Percentiles rank a stretch among this genome's conserved stretches.
phyloP scores from a whole-genome alignment of 2,888 invertebrate genomes.

The Atherix ibis region DNA sequence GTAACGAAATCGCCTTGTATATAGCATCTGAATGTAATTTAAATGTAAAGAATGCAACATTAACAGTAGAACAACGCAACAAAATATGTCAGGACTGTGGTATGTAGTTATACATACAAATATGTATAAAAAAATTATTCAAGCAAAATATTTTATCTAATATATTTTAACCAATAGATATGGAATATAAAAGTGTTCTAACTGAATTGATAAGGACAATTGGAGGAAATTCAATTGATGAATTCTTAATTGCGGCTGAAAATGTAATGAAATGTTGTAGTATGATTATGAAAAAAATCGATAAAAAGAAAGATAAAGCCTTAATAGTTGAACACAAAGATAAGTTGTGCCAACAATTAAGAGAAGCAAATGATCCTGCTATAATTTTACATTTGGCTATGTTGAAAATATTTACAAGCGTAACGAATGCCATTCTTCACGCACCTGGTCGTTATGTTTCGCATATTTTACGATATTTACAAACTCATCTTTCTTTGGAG shows the following conservation, averaged over 20 bases:
- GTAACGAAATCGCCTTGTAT: slow-evolving; percentile 62
- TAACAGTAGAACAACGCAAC: slow-evolving; percentile 48
- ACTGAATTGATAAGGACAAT: slow-evolving; percentile 51
- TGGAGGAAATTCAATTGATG: slow-evolving; percentile 53
- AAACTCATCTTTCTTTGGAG: slow-evolving; percentile 48
- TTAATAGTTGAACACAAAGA: slow-evolving; percentile 66
- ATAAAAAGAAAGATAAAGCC: slow-evolving; percentile 74
- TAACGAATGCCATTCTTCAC: slow-evolving; percentile 70
- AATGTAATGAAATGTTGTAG: slow-evolving; percentile 51
- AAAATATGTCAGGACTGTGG: slow-evolving; percentile 50
- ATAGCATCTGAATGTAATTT: slow-evolving; percentile 58
- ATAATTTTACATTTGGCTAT: slow-evolving; percentile 60
- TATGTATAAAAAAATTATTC: not conserved
- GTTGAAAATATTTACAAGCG: slow-evolving; percentile 62
- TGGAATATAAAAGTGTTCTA: slow-evolving; percentile 51
- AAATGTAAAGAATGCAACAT: slow-evolving; percentile 37
- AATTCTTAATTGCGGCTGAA: slow-evolving; percentile 63
- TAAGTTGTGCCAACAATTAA: slow-evolving; percentile 62
- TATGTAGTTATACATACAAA: slow-evolving; percentile 10
- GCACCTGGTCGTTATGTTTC: slow-evolving; percentile 90
- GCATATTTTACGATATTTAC: slow-evolving; percentile 55
- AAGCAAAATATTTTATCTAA: not conserved
- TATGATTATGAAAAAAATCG: slow-evolving; percentile 72
- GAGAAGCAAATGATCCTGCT: slow-evolving; percentile 58
- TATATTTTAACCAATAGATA: slow-evolving; percentile 28